These are phyloP conservation scores for Perodicticus potto DNA, from an alignment of 2,797 vertebrate species.

Conservation along the genomic window DNA sequence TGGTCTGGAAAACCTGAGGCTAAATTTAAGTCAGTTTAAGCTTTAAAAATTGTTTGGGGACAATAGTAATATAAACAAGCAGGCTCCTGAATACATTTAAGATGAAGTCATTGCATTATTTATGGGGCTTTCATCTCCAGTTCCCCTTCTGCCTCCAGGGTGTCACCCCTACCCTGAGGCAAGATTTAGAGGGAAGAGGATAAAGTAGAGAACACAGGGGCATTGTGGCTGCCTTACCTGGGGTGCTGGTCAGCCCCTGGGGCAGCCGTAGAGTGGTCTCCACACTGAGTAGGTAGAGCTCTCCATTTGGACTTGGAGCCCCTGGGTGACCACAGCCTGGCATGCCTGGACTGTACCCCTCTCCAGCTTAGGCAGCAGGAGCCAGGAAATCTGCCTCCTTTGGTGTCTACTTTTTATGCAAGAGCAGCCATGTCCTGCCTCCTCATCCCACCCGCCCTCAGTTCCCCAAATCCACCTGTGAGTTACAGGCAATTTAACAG, in stretches of 20 bases:
- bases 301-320: not conserved
- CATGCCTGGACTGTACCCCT: not conserved
- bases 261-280: not conserved
- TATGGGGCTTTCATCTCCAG: conserved; percentile 62
- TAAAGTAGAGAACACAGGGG: not conserved
- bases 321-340: not conserved
- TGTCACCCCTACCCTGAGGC: not conserved
- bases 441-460: not conserved
- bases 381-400: not conserved
- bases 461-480: conserved; percentile 35
- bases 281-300: not conserved
- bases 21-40: conserved; percentile 64
- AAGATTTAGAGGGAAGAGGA: conserved; percentile 3
- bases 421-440: not conserved
- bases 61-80: conserved; percentile 52
- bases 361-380: not conserved
- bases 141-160: conserved; percentile 25
- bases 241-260: not conserved
- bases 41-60: conserved; percentile 58
- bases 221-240: not conserved
- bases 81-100: conserved; percentile 55
- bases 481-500: conserved; percentile 65
- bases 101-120: conserved; percentile 76
- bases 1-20: conserved; percentile 58
- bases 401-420: conserved; percentile 42